Percentiles rank a stretch among this genome's conserved stretches.
phyloP scores from a whole-genome alignment of 2,888 invertebrate genomes.

The Polylopha cassiicola region DNA sequence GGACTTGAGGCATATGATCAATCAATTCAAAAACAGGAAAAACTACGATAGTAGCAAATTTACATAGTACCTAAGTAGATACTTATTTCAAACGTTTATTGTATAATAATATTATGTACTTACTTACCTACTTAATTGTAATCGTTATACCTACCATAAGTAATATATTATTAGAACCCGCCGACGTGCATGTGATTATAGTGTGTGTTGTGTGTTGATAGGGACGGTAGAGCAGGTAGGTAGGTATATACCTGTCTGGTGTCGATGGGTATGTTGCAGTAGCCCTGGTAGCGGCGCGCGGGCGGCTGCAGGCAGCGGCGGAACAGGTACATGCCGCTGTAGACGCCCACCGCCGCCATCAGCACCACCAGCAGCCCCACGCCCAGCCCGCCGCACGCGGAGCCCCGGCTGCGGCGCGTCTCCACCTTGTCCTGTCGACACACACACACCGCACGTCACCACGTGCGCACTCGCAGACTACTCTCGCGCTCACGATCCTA shows the following conservation, averaged over 20 bases:
- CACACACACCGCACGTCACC: not conserved
- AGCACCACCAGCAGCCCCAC: constrained; percentile 82
- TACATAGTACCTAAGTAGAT: too few relatives aligned
- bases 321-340: constrained; percentile 86
- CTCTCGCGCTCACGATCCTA: too few relatives aligned
- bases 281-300: constrained; percentile 80
- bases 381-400: constrained; percentile 26
- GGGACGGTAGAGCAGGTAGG: not conserved
- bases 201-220: not conserved
- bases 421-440: constrained; percentile 50
- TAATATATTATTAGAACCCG: too few relatives aligned
- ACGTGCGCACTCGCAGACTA: too few relatives aligned
- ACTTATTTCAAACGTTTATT: too few relatives aligned
- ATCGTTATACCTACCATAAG: too few relatives aligned
- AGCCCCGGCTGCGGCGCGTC: constrained; percentile 53
- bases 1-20: too few relatives aligned
- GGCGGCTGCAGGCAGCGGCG: constrained; percentile 76
- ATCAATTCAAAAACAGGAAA: too few relatives aligned
- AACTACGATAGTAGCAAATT: too few relatives aligned
- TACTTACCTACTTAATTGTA: too few relatives aligned
- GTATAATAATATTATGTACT: too few relatives aligned
- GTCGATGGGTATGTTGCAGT: constrained; percentile 82
- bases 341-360: constrained; percentile 83
- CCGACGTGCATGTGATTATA: too few relatives aligned
- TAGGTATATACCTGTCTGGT: constrained; percentile 13